Evolutionary conservation across 2,113 vertebrate genomes (phyloP).

Genomic region (Pseudorasbora parva): DNA sequence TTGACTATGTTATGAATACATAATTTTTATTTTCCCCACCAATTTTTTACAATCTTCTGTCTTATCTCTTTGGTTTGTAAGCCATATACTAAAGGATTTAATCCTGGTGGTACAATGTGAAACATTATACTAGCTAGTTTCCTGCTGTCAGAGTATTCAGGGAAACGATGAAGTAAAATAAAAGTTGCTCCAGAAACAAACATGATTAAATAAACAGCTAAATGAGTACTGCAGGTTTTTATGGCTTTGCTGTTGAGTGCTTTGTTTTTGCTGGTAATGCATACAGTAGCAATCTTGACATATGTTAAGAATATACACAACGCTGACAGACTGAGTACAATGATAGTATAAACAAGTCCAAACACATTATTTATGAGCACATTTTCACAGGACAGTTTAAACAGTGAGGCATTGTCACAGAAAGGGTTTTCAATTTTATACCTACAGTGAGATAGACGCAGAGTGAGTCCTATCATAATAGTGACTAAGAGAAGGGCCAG

Average conservation of each 20-base stretch:
- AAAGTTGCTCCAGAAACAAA: neutral
- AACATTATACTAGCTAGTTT: slow-evolving; percentile 58
- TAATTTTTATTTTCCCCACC: slow-evolving; percentile 1
- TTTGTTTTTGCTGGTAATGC: slow-evolving; percentile 50
- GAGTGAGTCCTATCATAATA: slow-evolving; percentile 54
- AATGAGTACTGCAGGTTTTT: slow-evolving; percentile 65
- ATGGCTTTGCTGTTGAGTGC: slow-evolving; percentile 53
- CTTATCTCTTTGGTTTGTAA: slow-evolving; percentile 59
- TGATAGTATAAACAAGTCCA: slow-evolving; percentile 47
- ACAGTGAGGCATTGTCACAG: slow-evolving; percentile 68
- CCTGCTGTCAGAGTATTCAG: slow-evolving; percentile 37
- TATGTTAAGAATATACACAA: slow-evolving; percentile 62
- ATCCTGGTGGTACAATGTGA: slow-evolving; percentile 50
- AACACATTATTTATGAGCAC: slow-evolving; percentile 63
- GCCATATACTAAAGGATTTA: slow-evolving; percentile 66
- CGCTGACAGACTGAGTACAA: slow-evolving; percentile 50
- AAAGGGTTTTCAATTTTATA: slow-evolving; percentile 53
- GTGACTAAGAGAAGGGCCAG: neutral
- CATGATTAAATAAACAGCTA: slow-evolving; percentile 60
- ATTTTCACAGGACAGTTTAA: slow-evolving; percentile 65
- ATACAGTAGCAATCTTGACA: slow-evolving; percentile 54
- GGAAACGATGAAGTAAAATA: slow-evolving; percentile 61
- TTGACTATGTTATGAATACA: neutral
- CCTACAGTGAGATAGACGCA: slow-evolving; percentile 62
- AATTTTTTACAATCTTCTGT: slow-evolving; percentile 47